These are phyloP conservation scores for Brachyalestes nurse DNA, from an alignment of 2,797 vertebrate species.

Conservation along the genomic window DNA sequence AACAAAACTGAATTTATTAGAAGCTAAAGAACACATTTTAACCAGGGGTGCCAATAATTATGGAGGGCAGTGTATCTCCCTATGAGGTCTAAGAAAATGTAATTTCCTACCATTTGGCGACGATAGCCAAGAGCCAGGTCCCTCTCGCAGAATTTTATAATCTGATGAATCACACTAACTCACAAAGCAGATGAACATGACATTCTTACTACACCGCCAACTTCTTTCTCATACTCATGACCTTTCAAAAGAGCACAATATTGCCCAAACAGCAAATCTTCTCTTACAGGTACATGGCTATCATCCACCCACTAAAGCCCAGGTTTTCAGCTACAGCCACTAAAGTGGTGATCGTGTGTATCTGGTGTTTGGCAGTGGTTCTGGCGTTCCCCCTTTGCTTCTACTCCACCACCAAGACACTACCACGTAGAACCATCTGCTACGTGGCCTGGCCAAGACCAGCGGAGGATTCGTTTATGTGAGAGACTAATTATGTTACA, in stretches of 20 bases:
- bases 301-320: conserved; percentile 87
- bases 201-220: neutral
- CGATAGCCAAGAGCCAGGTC: neutral
- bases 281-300: conserved; percentile 84
- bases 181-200: conserved; percentile 2
- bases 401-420: conserved; percentile 83
- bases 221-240: neutral
- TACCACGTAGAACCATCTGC: conserved; percentile 83
- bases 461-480: conserved; percentile 82
- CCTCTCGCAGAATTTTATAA: neutral
- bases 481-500: conserved; percentile 58
- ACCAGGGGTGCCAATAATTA: no score
- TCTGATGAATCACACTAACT: conserved; percentile 8
- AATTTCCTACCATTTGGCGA: conserved; percentile 3
- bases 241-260: neutral
- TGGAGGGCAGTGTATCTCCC: neutral
- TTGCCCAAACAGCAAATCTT: neutral
- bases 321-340: conserved; percentile 85
- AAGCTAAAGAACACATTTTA: no score
- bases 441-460: conserved; percentile 86
- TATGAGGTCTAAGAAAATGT: conserved; percentile 18
- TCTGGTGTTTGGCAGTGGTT: conserved; percentile 85
- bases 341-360: conserved; percentile 84
- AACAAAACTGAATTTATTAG: no score
- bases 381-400: conserved; percentile 86